Evolutionary conservation across 2,888 invertebrate species (phyloP).

Genomic region (Liopterus haemorrhoidalis): DNA sequence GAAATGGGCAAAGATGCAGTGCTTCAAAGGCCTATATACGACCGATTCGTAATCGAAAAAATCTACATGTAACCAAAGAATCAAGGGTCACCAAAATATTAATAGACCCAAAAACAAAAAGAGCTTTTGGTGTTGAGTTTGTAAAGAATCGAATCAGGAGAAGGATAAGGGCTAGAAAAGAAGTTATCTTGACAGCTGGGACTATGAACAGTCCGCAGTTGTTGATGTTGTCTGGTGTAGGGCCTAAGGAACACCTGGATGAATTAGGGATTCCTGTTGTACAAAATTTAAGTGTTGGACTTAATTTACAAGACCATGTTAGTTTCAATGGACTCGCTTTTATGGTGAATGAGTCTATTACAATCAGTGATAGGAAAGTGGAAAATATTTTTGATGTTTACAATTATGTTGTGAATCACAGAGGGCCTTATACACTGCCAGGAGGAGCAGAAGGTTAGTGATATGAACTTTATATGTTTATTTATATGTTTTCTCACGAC

Average conservation of each 20-base stretch:
- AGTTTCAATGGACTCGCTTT: conserved; percentile 68
- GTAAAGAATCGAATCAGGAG: conserved; percentile 53
- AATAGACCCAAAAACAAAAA: conserved; percentile 56
- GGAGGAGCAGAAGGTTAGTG: conserved; percentile 74
- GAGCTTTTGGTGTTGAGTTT: conserved; percentile 64
- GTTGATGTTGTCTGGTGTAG: conserved; percentile 78
- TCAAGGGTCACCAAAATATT: conserved; percentile 64
- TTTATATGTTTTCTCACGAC: no score
- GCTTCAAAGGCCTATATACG: conserved; percentile 72
- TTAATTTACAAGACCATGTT: conserved; percentile 76
- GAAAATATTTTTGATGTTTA: conserved; percentile 52
- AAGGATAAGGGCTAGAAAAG: conserved; percentile 57
- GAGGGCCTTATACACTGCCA: conserved; percentile 68
- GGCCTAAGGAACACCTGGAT: conserved; percentile 58
- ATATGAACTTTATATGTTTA: no score
- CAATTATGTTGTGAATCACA: conserved; percentile 57
- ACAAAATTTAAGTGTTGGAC: conserved; percentile 68
- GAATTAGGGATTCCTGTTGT: conserved; percentile 57
- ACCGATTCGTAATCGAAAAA: conserved; percentile 57
- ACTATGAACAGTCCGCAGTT: conserved; percentile 80
- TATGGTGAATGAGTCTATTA: conserved; percentile 62
- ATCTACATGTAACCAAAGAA: conserved; percentile 64
- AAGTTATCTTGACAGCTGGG: conserved; percentile 75
- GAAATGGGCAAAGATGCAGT: conserved; percentile 69
- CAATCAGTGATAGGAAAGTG: conserved; percentile 56